Conservation (phyloP, 2,113 vertebrate genomes). For the Forbesichthys agassizii region DNA sequence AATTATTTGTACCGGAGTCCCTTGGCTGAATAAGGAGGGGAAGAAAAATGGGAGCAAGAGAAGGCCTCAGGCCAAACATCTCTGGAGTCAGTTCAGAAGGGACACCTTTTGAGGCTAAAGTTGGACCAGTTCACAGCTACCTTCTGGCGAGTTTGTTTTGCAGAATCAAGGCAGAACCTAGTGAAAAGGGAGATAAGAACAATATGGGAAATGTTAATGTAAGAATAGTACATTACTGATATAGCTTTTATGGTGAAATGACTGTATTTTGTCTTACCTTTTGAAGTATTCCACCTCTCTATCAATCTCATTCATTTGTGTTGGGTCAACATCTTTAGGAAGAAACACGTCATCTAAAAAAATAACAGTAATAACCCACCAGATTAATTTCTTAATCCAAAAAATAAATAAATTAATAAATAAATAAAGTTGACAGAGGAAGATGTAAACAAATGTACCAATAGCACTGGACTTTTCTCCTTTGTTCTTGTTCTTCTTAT, state of each 20-base stretch:
- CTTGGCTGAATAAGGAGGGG: slow-evolving; percentile 66
- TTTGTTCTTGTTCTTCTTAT: slow-evolving; percentile 91
- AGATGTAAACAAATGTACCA: slow-evolving; percentile 72
- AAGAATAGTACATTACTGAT: not conserved
- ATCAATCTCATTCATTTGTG: slow-evolving; percentile 97
- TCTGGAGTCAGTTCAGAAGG: slow-evolving; percentile 68
- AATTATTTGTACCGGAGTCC: slow-evolving; percentile 64
- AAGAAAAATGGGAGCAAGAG: slow-evolving; percentile 65
- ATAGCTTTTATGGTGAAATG: not conserved
- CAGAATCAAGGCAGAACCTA: slow-evolving; percentile 98
- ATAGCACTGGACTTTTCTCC: slow-evolving; percentile 86
- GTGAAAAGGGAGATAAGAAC: not conserved
- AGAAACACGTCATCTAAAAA: slow-evolving; percentile 94
- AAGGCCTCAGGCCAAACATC: slow-evolving; percentile 66
- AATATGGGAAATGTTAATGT: not conserved
- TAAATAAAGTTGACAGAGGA: slow-evolving; percentile 1
- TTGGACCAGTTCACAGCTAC: slow-evolving; percentile 99
- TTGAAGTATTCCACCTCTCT: slow-evolving; percentile 99
- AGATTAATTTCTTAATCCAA: not conserved
- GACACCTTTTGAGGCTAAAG: slow-evolving; percentile 98
- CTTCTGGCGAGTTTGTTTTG: slow-evolving; percentile 97
- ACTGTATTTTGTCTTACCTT: slow-evolving; percentile 75
- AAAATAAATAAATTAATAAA: not conserved
- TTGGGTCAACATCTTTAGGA: slow-evolving; percentile 93
- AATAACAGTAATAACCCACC: not conserved